Evolutionary conservation across 2,797 vertebrate genomes (phyloP).

Genomic region (Phataginus tricuspis): DNA sequence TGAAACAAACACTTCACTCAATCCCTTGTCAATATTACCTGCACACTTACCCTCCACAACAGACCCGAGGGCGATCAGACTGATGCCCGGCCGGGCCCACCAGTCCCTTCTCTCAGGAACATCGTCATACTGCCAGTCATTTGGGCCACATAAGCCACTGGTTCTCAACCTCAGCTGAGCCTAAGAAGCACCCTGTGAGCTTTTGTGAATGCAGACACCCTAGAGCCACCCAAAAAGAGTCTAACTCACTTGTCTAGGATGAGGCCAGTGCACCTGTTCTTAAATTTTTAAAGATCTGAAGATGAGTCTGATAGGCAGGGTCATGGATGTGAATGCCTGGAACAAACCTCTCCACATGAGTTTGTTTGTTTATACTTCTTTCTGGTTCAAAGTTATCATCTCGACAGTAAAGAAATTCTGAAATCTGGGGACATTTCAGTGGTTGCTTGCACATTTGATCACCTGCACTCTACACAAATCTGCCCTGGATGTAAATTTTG

Average conservation of each 20-base stretch:
- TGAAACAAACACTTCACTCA: not conserved
- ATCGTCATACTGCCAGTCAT: not conserved
- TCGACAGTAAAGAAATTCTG: not conserved
- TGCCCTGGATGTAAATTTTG: not conserved
- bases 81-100: not conserved
- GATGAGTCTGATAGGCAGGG: too few relatives aligned
- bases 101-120: not conserved
- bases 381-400: not conserved
- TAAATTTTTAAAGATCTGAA: not conserved
- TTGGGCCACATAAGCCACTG: not conserved
- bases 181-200: not conserved
- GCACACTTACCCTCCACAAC: not conserved
- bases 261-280: not conserved
- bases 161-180: not conserved
- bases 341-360: not conserved
- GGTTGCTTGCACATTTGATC: not conserved
- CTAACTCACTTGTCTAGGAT: not conserved
- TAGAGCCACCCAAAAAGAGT: not conserved
- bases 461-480: not conserved
- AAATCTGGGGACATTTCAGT: not conserved
- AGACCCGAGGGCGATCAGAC: not conserved
- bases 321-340: not conserved
- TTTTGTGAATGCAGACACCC: not conserved
- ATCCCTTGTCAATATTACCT: not conserved
- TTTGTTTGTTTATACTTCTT: not conserved